phyloP scores from a whole-genome alignment of 2,113 vertebrate genomes.

The Cheirogaleus medius region DNA sequence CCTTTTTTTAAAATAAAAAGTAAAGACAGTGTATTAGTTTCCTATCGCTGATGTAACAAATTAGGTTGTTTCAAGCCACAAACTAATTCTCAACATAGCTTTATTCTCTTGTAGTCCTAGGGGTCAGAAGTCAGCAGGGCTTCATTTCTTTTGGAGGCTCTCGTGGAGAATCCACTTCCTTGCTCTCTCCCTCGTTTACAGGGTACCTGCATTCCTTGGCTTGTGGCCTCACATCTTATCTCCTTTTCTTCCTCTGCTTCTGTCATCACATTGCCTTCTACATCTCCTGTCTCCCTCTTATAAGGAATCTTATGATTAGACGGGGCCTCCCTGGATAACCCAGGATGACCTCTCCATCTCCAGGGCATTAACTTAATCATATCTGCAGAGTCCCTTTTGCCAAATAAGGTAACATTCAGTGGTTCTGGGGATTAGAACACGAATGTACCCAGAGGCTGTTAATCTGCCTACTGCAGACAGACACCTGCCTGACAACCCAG shows the following conservation, averaged over 20 bases:
- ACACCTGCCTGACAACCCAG: neutral
- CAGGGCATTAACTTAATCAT: neutral
- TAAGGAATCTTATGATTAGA: neutral
- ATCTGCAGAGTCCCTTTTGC: neutral
- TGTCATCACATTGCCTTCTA: too few relatives aligned
- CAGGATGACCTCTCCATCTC: neutral
- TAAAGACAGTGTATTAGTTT: neutral
- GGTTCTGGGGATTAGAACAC: neutral
- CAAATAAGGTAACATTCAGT: neutral
- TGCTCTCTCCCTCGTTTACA: neutral
- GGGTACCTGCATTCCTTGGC: neutral
- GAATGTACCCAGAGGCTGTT: neutral
- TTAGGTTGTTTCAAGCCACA: neutral
- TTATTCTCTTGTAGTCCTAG: neutral
- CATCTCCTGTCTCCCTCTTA: neutral
- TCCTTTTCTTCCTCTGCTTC: neutral
- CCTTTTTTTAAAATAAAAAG: neutral
- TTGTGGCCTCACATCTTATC: too few relatives aligned
- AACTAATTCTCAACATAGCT: neutral
- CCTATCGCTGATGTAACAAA: neutral
- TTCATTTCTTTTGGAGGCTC: neutral
- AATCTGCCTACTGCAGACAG: neutral
- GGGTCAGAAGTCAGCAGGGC: neutral
- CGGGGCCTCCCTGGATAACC: neutral
- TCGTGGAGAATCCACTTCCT: neutral